Evolutionary conservation across 2,113 vertebrate genomes (phyloP).

Genomic region (Engraulis encrasicolus): DNA sequence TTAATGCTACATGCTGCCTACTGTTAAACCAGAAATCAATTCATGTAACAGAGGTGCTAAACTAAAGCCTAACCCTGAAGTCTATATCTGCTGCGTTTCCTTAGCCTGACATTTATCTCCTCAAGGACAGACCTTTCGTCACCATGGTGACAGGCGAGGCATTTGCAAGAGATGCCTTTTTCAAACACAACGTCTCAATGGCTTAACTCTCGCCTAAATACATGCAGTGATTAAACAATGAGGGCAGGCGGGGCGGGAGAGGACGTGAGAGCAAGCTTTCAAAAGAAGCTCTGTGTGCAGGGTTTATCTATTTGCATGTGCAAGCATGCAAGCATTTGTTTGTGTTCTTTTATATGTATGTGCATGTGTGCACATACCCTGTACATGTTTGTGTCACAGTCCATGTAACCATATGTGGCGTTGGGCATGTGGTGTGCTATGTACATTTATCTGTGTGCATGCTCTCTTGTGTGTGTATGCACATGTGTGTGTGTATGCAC

Average conservation of each 20-base stretch:
- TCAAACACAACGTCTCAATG: neutral
- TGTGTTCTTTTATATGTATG: neutral
- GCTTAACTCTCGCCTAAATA: neutral
- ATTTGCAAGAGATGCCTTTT: neutral
- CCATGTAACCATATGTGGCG: no score
- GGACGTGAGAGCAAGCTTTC: neutral
- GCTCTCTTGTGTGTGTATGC: neutral
- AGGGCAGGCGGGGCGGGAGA: neutral
- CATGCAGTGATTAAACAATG: neutral
- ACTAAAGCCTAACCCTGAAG: no score
- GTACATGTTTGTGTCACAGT: no score
- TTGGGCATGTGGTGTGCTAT: no score
- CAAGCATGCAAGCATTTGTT: neutral
- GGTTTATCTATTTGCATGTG: neutral
- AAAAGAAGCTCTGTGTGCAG: neutral
- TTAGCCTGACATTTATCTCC: constrained; percentile 12
- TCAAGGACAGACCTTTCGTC: constrained; percentile 19
- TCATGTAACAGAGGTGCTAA: no score
- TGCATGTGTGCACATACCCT: no score
- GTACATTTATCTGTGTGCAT: no score
- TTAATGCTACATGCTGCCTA: no score
- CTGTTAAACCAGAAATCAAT: no score
- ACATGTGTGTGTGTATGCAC: neutral
- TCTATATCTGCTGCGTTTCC: neutral
- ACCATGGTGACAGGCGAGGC: constrained; percentile 1